Conservation (phyloP, 1,140 invertebrate species). For the Eubasilissa regina region DNA sequence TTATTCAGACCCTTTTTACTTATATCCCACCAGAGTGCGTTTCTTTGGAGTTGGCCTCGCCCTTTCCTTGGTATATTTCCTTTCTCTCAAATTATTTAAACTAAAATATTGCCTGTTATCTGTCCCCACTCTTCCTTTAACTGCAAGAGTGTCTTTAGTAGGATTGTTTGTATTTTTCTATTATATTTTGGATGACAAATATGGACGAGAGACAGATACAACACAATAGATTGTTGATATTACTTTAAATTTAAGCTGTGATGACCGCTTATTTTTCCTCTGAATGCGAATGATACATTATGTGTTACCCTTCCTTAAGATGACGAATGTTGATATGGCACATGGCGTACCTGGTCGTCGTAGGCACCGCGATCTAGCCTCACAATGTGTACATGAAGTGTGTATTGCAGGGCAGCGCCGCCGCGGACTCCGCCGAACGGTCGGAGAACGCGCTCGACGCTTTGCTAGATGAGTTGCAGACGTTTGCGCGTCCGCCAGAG, state of each 20-base stretch:
- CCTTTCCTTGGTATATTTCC: conserved; percentile 51
- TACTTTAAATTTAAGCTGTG: conserved; percentile 25
- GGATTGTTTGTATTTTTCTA: neutral
- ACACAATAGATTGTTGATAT: conserved; percentile 7
- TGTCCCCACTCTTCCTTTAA: conserved; percentile 2
- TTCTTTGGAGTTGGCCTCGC: conserved; percentile 60
- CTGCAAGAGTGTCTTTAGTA: neutral
- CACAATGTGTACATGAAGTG: conserved; percentile 21
- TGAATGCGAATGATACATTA: conserved; percentile 67
- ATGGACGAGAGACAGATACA: conserved; percentile 9
- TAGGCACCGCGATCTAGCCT: neutral
- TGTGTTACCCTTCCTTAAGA: conserved; percentile 58
- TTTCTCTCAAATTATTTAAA: neutral
- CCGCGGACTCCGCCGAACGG: conserved; percentile 77
- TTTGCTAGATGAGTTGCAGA: conserved; percentile 93
- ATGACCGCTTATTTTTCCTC: conserved; percentile 61
- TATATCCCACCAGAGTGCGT: conserved; percentile 51
- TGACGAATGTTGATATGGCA: conserved; percentile 50
- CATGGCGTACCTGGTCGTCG: neutral
- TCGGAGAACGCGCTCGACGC: conserved; percentile 95
- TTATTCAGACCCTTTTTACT: conserved; percentile 2
- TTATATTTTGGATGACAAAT: too few relatives aligned
- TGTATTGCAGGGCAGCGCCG: conserved; percentile 68
- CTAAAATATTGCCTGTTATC: conserved; percentile 1
- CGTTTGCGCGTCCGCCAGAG: conserved; percentile 79